Evolutionary conservation across 1,140 invertebrate genomes (phyloP).

Genomic region (Drosophila asahinai): DNA sequence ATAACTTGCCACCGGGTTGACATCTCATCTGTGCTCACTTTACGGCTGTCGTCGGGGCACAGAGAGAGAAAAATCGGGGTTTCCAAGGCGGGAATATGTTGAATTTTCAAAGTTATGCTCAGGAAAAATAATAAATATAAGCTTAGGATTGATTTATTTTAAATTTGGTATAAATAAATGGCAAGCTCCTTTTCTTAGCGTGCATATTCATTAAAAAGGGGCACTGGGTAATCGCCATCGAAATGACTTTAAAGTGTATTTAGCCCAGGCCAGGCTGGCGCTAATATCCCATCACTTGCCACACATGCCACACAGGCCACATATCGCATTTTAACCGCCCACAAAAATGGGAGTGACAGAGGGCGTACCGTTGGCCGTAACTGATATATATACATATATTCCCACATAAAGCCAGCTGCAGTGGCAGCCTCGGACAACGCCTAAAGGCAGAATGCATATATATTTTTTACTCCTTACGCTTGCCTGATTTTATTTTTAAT

Average conservation of each 20-base stretch:
- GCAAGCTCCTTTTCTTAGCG: neutral
- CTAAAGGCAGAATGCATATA: conserved; percentile 38
- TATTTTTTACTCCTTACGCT: conserved; percentile 29
- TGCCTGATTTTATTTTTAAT: conserved; percentile 60
- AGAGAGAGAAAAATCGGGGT: neutral
- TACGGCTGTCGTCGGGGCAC: conserved; percentile 10
- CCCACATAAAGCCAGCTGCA: neutral
- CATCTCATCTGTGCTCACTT: conserved; percentile 17
- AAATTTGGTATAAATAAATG: too few relatives aligned
- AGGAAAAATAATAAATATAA: too few relatives aligned
- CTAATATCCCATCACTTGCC: neutral
- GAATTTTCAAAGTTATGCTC: too few relatives aligned
- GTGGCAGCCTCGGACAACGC: conserved; percentile 17
- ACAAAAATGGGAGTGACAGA: conserved; percentile 1
- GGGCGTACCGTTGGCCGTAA: neutral
- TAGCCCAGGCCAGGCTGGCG: neutral
- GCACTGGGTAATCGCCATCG: neutral
- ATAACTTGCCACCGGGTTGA: conserved; percentile 22
- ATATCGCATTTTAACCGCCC: conserved; percentile 7
- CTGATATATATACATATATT: neutral
- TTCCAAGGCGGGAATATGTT: too few relatives aligned
- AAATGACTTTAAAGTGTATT: neutral
- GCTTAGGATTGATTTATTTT: too few relatives aligned
- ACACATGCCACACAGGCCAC: neutral
- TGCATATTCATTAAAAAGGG: neutral